Evolutionary conservation across 2,888 invertebrate species (phyloP), one percentile per base, ranked within the genome.

Genomic region (Melanchra persicariae): DNA sequence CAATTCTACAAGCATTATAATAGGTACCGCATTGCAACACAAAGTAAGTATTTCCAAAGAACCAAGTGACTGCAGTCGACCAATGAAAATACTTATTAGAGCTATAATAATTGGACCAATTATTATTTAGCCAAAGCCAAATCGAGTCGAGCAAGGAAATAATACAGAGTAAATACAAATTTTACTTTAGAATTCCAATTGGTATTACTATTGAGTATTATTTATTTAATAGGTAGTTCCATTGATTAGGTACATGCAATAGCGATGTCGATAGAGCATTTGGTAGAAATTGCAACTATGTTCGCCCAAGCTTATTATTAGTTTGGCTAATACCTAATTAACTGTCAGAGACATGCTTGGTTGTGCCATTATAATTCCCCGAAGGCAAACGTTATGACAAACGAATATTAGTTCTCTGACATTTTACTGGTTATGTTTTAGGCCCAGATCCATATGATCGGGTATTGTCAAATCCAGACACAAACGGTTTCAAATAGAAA

Each of bases 21-120:
- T 22, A 22, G 12, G 1, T 52, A 60, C 78, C 57, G 75, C 79
- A 79, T 61, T 79, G 80, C 78, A 70, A 64, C 63, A 70, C 55
- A 60, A 60, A 52, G 37, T 43, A 63, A 63, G 8, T 45, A 43
- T 66, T 79, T 75, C 19, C 57, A 60, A 57, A 45, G 37, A 79
- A 70, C 8, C 43, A 34, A 24, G 12, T 30, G 59, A 64, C 49
- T 70, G 80, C 66, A 64, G 43, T 52, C 52, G 17, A 52, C 26
- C 37, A 37, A 57, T 49, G 47, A 63, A 67, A 55, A 49, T 63
- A 47, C 26, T 57, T 63, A 63, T 69, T 52, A 47, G 15, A 24
- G 17, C 45, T 10, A 40, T 61, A 8, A 34, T 34, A 54, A 74
- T 79, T 59, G 22, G 24, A 37, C 30, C 59, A 62, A 62, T 63